Evolutionary conservation across 2,888 invertebrate species (phyloP).

Genomic region (Thumatha senex): DNA sequence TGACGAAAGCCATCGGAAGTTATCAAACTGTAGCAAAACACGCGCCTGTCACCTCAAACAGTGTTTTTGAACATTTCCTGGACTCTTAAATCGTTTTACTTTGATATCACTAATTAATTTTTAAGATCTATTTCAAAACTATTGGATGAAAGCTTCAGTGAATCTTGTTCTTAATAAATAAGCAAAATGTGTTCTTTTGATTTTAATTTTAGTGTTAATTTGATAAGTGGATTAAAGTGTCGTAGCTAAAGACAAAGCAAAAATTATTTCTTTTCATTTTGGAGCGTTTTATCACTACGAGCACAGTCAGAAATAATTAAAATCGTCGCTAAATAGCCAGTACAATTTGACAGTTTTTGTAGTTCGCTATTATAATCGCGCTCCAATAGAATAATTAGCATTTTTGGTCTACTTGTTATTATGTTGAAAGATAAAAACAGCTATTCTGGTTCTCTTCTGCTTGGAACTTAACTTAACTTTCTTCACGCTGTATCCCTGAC

Average conservation of each 20-base stretch:
- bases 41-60: background rate
- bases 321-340: no score
- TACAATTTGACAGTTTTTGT: no score
- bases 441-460: no score
- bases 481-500: no score
- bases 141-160: slow-evolving; percentile 34
- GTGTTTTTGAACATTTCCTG: slow-evolving; percentile 9
- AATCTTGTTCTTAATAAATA: slow-evolving; percentile 34
- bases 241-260: background rate
- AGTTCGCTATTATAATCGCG: no score
- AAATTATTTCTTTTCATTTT: background rate
- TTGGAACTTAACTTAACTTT: no score
- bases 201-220: slow-evolving; percentile 23
- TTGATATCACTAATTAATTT: slow-evolving; percentile 48
- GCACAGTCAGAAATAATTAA: no score
- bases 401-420: no score
- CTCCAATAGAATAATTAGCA: no score
- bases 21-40: background rate
- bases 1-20: slow-evolving; percentile 4
- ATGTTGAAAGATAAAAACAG: no score
- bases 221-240: slow-evolving; percentile 17
- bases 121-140: slow-evolving; percentile 40
- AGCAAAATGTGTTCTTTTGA: slow-evolving; percentile 35
- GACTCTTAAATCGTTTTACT: slow-evolving; percentile 16
- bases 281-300: no score